phyloP scores from a whole-genome alignment of 2,797 vertebrate species.

The Astyanax mexicanus region DNA sequence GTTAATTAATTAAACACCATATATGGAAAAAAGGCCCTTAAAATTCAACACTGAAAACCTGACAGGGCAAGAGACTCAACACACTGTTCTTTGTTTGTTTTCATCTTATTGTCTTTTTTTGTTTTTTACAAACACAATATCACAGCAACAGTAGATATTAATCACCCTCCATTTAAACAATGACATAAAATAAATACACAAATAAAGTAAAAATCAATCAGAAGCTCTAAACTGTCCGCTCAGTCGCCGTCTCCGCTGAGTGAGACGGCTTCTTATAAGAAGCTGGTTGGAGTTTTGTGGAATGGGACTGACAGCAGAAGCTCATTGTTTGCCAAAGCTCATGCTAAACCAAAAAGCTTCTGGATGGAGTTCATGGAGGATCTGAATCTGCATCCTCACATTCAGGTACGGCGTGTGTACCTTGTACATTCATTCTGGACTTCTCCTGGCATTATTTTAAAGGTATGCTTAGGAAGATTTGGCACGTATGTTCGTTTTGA shows the following conservation, averaged over 20 bases:
- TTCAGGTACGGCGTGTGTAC: neutral
- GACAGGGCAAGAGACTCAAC: conserved; percentile 1
- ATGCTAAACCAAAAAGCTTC: neutral
- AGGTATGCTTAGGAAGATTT: neutral
- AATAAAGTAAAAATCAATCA: neutral
- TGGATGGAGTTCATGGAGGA: conserved; percentile 11
- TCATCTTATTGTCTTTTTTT: conserved; percentile 62
- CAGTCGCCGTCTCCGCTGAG: neutral
- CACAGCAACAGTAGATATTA: conserved; percentile 85
- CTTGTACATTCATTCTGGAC: conserved; percentile 12
- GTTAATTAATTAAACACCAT: too few species aligned
- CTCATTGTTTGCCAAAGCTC: conserved; percentile 9
- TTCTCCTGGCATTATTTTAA: neutral
- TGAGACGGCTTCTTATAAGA: too few species aligned
- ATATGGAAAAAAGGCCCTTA: too few species aligned
- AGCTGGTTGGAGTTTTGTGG: neutral
- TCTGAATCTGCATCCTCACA: neutral
- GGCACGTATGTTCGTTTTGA: neutral
- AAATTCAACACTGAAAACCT: too few species aligned
- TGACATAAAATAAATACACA: conserved; percentile 67
- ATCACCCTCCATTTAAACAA: conserved; percentile 78
- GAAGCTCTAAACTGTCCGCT: neutral
- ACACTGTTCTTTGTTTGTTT: conserved; percentile 10
- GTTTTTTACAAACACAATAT: conserved; percentile 82
- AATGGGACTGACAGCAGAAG: conserved; percentile 4